These are phyloP conservation scores for Antitype chi DNA, from an alignment of 2,888 invertebrate genomes.

Conservation along the genomic window DNA sequence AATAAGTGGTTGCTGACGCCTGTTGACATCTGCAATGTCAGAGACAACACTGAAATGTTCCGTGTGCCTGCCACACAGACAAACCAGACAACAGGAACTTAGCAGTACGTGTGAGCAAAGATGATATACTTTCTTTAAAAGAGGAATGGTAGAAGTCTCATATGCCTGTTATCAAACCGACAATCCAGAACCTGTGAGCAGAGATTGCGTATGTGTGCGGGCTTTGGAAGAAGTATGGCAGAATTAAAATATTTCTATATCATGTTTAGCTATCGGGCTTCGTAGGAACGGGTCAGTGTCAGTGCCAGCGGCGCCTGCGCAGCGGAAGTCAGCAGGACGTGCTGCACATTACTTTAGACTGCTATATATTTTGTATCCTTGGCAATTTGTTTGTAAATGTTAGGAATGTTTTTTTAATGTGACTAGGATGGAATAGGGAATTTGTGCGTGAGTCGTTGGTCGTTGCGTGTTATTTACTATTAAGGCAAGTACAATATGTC, in stretches of 20 bases:
- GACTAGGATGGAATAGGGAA: conserved; percentile 34
- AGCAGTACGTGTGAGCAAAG: not conserved
- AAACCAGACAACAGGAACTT: not conserved
- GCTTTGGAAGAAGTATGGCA: conserved; percentile 8
- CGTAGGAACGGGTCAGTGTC: conserved; percentile 82
- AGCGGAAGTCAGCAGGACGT: conserved; percentile 80
- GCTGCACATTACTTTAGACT: conserved; percentile 68
- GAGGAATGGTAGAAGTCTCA: not conserved
- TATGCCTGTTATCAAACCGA: not conserved
- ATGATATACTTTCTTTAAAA: not conserved
- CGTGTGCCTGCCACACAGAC: not conserved
- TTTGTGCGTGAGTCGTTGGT: not conserved
- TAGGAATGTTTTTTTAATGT: conserved; percentile 50
- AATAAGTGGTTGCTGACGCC: not conserved
- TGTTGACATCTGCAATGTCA: not conserved
- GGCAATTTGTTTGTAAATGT: conserved; percentile 52
- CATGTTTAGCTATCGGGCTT: conserved; percentile 51
- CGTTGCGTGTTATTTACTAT: not conserved
- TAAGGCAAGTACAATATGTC: not conserved
- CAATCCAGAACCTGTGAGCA: not conserved
- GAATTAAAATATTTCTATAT: conserved; percentile 42
- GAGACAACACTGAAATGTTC: not conserved
- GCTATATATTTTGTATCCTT: conserved; percentile 62
- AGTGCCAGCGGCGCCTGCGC: conserved; percentile 75
- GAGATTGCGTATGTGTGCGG: not conserved